Evolutionary conservation across 2,113 vertebrate species (phyloP).

Genomic region (Alexandromys fortis): DNA sequence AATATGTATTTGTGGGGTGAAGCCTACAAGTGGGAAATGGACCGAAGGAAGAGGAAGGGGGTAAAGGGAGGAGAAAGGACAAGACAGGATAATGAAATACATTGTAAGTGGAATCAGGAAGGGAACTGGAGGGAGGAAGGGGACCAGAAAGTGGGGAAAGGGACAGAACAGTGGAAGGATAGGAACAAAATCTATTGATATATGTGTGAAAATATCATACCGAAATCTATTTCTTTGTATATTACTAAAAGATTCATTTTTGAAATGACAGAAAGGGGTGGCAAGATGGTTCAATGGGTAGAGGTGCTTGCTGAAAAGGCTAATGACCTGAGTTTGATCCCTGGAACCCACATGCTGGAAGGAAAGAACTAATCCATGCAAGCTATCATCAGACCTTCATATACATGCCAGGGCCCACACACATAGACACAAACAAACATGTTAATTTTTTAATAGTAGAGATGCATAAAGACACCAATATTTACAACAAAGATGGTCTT

Average conservation of each 20-base stretch:
- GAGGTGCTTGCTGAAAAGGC: neutral
- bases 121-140: neutral
- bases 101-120: neutral
- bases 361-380: neutral
- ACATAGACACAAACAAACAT: neutral
- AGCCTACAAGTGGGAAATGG: neutral
- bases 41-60: no score
- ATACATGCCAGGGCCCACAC: neutral
- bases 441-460: neutral
- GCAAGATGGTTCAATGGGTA: neutral
- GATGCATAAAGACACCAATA: slow-evolving; percentile 1
- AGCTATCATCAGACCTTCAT: neutral
- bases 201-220: neutral
- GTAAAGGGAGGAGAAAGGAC: neutral
- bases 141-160: neutral
- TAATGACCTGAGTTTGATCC: neutral
- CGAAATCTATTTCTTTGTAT: neutral
- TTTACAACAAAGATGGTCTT: neutral
- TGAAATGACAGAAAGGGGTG: no score
- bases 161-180: neutral
- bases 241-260: neutral
- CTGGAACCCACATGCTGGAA: neutral
- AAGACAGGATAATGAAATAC: no score
- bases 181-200: neutral
- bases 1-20: neutral